These are phyloP conservation scores for Artibeus jamaicensis DNA, from an alignment of 2,797 vertebrate genomes.

Conservation along the genomic window DNA sequence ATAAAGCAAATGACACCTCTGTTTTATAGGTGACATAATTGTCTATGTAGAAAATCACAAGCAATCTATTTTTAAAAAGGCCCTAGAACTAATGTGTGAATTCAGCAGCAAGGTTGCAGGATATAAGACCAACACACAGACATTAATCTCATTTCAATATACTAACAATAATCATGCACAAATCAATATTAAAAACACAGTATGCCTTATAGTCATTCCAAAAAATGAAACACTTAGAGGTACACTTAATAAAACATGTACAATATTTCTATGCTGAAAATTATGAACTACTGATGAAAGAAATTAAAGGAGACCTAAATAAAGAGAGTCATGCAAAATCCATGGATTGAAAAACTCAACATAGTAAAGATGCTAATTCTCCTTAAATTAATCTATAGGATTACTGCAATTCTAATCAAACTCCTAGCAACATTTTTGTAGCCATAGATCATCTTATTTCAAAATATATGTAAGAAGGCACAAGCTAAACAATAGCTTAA, in stretches of 20 bases:
- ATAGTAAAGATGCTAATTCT: neutral
- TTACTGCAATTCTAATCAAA: neutral
- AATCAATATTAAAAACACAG: neutral
- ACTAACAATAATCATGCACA: neutral
- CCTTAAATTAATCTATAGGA: neutral
- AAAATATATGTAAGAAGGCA: neutral
- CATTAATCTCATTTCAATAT: no score
- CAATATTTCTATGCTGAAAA: neutral
- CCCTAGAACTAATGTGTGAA: neutral
- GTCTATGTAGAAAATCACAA: neutral
- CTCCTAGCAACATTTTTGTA: neutral
- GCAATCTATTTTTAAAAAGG: neutral
- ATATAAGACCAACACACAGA: neutral
- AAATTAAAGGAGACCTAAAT: neutral
- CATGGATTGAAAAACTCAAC: neutral
- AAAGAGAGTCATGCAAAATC: neutral
- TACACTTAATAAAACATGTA: no score
- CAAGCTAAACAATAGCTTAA: neutral
- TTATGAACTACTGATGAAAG: neutral
- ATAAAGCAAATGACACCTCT: no score
- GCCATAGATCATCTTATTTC: neutral
- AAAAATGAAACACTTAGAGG: neutral
- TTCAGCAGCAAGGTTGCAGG: neutral
- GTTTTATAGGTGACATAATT: neutral
- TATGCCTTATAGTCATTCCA: neutral